Evolutionary conservation across 2,797 vertebrate genomes (phyloP), one percentile per base, ranked within the genome.

Genomic region (Agapornis canus): DNA sequence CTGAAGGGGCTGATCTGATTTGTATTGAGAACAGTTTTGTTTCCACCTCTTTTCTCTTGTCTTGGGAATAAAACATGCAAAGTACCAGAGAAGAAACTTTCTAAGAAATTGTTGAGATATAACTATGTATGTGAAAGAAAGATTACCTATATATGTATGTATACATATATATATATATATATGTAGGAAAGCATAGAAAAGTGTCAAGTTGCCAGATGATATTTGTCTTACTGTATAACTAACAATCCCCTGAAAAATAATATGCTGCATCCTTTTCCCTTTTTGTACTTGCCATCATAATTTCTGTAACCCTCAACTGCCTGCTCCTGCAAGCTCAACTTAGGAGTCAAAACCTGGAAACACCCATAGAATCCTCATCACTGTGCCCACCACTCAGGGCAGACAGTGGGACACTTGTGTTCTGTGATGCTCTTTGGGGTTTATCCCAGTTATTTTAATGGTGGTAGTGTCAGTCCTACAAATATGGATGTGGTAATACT

Each of bases 1-100:
- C 66, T 92, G 95, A 96, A 96, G 94, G 82, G 87, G 94, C 63
- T 97, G 95, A 96, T 93, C 86, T 95, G 91, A 96, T 95, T 92
- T 96, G 69, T 91, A 91, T 89, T 92, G 85, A 96, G 94, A 95
- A 91, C 59, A 79, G 54, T 52, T 92, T 90, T 91, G 91, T 94
- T 95, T 96, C 95, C 51, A 81, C 73, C 63, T 90, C 86, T 93
- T 88, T 89, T 92, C 79, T 94, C 84, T 87, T 90, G 73, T 86
- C 89, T 95, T 95, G 49, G 43, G 76, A 94, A 81, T 95, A 87
- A 93, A 96, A 70, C 61, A 42, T 43, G 32, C 37, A 51, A 93
- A 89, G 84, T 71, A 65, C 9, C 49, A 73, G 59, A 5, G 29
- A 95, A 93, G 66, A 95, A 95, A 94, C 89, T 96, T 95, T 90